Base-by-base conservation (phyloP, 2,888 invertebrate genomes). In the Synergus japonicus region DNA sequence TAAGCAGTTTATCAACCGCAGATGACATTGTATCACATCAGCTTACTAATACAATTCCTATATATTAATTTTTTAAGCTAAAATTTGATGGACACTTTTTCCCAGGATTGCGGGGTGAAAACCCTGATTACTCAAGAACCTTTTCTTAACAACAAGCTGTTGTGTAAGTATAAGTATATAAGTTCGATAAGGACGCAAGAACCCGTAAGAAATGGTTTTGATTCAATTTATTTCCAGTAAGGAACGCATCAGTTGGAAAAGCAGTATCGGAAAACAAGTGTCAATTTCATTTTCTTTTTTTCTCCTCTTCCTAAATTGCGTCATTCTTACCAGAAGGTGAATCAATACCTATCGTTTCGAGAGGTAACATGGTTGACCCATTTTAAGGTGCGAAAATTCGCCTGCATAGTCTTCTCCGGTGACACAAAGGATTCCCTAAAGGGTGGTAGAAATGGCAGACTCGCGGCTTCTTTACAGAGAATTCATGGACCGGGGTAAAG, bases 371-470 rank as follows among this genome's bases (percentile, higher is more conserved):
- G 54, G 41, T 49, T 73, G 73, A 73, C 73, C 73, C 37, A 78
- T 78, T 81, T 79, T 76, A 81, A 79, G 78, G 81, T 80, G 80
- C 58, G 81, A 79, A 76, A 79, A 78, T 79, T 76, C 54, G 76
- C 78, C 66, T 76, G 78, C 67, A 67, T 54, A 29, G 66, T 66
- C 79, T 78, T 79, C 80, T 79, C 78, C 10, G 73, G 58, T 64
- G 78, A 78, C 78, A 80, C 83, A 81, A 81, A 84, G 81, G 82
- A 81, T 81, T 80, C 76, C 80, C 73, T 73, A 73, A 73, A 73
- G 73, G 29, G 37, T 37, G 54, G 41, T 73, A 73, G 73, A 73
- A 73, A 54, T 49, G 37, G 54, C 37, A 46, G 69, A 69, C 69
- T 49, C 49, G 22, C 76, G 80, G 65, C 64, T 76, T 77, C 76